Conservation (phyloP, 2,797 vertebrate species). For the Distichodus sexfasciatus region DNA sequence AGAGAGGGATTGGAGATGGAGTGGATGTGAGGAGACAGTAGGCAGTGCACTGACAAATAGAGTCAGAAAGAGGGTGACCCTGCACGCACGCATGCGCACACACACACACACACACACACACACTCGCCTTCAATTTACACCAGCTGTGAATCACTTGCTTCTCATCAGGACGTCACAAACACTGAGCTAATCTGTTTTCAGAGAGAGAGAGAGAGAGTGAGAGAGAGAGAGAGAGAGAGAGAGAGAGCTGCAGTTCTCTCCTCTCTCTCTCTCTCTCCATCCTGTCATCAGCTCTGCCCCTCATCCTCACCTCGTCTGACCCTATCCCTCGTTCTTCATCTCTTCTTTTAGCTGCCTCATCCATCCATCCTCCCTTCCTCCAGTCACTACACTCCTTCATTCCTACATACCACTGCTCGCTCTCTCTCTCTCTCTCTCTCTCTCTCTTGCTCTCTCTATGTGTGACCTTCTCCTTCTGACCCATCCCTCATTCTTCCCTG, state of each 20-base stretch:
- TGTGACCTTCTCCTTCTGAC: no score
- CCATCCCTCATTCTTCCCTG: neutral
- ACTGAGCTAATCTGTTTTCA: neutral
- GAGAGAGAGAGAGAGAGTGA: no score
- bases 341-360: neutral
- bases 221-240: neutral
- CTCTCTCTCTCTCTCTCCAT: neutral
- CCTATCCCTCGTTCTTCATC: neutral
- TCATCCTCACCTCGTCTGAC: neutral
- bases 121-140: neutral
- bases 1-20: no score
- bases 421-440: neutral
- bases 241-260: neutral
- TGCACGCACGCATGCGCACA: slow-evolving; percentile 4
- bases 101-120: neutral
- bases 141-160: neutral
- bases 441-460: neutral
- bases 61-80: slow-evolving; percentile 18
- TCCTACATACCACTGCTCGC: no score
- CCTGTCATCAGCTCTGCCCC: neutral
- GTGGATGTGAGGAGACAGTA: slow-evolving; percentile 5
- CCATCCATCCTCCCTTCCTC: neutral
- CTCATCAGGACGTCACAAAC: neutral
- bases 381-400: no score
- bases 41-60: slow-evolving; percentile 21